Evolutionary conservation across 1,140 invertebrate species (phyloP).

Genomic region (Cyrtorhinus lividipennis): DNA sequence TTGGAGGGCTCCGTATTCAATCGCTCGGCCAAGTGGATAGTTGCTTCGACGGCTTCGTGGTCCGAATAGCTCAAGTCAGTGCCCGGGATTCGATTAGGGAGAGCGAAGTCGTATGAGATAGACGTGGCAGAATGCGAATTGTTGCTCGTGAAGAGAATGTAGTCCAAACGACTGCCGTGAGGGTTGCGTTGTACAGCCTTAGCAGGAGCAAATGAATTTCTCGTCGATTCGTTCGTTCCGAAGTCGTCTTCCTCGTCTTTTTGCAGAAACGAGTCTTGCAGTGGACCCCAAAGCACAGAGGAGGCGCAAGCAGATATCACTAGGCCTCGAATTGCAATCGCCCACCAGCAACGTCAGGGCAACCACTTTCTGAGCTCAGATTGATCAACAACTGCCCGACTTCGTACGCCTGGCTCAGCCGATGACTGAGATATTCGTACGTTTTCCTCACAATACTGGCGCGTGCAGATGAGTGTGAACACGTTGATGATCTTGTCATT

Average conservation of each 20-base stretch:
- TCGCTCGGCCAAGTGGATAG: slow-evolving; percentile 30
- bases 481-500: slow-evolving; percentile 59
- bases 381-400: slow-evolving; percentile 86
- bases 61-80: slow-evolving; percentile 70
- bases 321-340: slow-evolving; percentile 82
- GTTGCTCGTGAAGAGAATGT: slow-evolving; percentile 57
- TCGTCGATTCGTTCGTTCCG: slow-evolving; percentile 63
- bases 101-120: slow-evolving; percentile 46
- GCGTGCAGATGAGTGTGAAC: slow-evolving; percentile 89
- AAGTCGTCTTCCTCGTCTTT: neutral
- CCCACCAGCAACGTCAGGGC: slow-evolving; percentile 77
- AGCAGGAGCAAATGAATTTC: slow-evolving; percentile 63
- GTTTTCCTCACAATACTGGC: slow-evolving; percentile 74
- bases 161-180: slow-evolving; percentile 77
- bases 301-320: slow-evolving; percentile 52
- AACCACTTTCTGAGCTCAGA: slow-evolving; percentile 55
- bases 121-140: slow-evolving; percentile 28
- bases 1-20: too few species aligned
- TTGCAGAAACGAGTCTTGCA: slow-evolving; percentile 35
- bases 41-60: slow-evolving; percentile 72
- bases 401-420: slow-evolving; percentile 84
- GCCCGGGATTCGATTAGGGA: slow-evolving; percentile 54
- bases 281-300: too few species aligned
- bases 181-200: slow-evolving; percentile 40
- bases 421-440: slow-evolving; percentile 83